These are phyloP conservation scores for Alectura lathami DNA, from an alignment of 2,113 vertebrate species.

Conservation along the genomic window DNA sequence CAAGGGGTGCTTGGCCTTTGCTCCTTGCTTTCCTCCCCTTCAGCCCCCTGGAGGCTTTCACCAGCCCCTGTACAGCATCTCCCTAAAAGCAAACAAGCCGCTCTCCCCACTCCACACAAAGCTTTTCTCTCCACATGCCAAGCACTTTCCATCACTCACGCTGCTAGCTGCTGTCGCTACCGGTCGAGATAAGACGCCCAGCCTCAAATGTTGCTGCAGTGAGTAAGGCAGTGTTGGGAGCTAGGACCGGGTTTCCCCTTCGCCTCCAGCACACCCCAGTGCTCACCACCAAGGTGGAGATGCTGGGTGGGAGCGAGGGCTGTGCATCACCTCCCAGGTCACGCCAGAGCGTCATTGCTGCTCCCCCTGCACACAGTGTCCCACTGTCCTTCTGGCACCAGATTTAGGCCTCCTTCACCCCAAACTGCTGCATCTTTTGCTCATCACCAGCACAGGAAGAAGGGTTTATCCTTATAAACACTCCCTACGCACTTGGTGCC, in stretches of 20 bases:
- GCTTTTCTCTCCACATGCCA: accelerated
- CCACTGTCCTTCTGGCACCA: background rate
- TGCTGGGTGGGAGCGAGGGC: background rate
- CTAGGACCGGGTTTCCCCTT: background rate
- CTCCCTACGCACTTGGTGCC: accelerated
- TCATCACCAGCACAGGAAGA: background rate
- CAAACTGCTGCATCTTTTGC: background rate
- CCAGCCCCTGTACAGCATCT: accelerated
- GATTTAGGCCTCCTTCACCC: background rate
- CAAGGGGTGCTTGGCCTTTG: accelerated
- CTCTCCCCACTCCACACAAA: accelerated
- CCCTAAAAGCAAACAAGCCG: background rate
- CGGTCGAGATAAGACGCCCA: background rate
- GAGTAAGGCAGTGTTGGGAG: background rate
- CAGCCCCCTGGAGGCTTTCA: background rate
- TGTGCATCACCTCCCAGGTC: too few species aligned
- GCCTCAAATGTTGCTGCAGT: background rate
- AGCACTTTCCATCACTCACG: background rate
- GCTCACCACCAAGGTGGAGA: accelerated
- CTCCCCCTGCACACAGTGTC: too few species aligned
- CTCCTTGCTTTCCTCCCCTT: accelerated
- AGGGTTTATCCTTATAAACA: background rate
- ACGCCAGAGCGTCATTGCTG: too few species aligned
- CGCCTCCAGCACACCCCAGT: accelerated
- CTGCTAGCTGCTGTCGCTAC: accelerated